phyloP scores from a whole-genome alignment of 2,113 vertebrate genomes.

The Podilymbus podiceps region DNA sequence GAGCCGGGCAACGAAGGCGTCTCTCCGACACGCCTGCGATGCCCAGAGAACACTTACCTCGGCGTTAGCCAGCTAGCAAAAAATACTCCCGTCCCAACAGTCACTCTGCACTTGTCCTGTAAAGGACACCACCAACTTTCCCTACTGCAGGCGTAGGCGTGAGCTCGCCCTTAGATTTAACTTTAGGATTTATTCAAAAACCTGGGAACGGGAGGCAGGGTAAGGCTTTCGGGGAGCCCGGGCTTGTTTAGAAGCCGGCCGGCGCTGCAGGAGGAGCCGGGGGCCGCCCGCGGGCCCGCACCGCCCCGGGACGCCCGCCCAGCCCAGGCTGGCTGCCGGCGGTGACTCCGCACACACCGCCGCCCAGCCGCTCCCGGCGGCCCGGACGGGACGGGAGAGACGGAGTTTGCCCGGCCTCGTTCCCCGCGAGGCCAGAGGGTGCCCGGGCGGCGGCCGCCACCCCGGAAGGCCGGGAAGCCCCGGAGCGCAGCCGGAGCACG shows the following conservation, averaged over 20 bases:
- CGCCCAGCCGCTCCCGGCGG: neutral
- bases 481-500: neutral
- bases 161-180: fast-evolving
- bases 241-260: neutral
- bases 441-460: neutral
- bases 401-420: neutral
- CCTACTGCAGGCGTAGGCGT: neutral
- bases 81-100: neutral
- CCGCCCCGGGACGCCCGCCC: neutral
- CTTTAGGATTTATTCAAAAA: fast-evolving
- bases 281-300: neutral
- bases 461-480: neutral
- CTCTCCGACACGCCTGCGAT: neutral
- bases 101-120: neutral
- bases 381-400: neutral
- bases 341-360: neutral
- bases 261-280: neutral
- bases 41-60: neutral
- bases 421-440: neutral
- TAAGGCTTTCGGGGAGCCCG: neutral
- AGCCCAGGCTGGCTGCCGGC: neutral
- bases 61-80: neutral
- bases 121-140: neutral
- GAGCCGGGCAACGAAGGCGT: fast-evolving
- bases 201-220: neutral